Evolutionary conservation across 2,113 vertebrate genomes (phyloP).

Genomic region (Pelmatolapia mariae): DNA sequence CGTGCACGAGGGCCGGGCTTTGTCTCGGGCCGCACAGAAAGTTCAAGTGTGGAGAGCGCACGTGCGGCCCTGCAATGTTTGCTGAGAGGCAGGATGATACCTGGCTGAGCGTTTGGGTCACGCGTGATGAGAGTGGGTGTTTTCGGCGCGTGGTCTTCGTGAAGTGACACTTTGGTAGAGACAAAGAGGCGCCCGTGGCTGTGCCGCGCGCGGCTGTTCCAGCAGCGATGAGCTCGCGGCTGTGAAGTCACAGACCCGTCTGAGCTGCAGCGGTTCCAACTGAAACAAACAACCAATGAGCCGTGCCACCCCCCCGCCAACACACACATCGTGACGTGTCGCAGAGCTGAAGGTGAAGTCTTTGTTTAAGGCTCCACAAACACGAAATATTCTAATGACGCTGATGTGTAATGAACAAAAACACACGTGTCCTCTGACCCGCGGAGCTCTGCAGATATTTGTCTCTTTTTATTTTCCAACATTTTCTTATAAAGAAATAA

Average conservation of each 20-base stretch:
- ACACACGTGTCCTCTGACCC: not conserved
- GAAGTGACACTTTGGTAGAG: constrained; percentile 35
- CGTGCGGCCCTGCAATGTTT: not conserved
- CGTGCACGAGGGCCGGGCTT: not conserved
- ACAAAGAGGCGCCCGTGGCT: constrained; percentile 33
- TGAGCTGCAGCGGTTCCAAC: not conserved
- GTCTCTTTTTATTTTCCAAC: not conserved
- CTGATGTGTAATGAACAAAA: not conserved
- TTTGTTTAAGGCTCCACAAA: not conserved
- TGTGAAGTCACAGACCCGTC: not conserved
- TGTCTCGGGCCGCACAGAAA: not conserved
- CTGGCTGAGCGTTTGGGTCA: not conserved
- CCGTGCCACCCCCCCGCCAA: not conserved
- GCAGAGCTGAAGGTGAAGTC: not conserved
- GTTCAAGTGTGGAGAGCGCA: not conserved
- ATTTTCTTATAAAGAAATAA: not conserved
- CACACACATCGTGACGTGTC: rapidly evolving
- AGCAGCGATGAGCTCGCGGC: not conserved
- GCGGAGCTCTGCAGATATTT: not conserved
- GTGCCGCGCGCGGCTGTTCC: not conserved
- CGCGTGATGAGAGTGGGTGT: not conserved
- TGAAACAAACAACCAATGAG: rapidly evolving
- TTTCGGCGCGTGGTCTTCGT: not conserved
- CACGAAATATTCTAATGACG: not conserved
- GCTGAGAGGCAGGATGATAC: not conserved